Evolutionary conservation across 2,113 vertebrate genomes (phyloP), one percentile per base, ranked within the genome.

Genomic region (Brachionichthys hirsutus): DNA sequence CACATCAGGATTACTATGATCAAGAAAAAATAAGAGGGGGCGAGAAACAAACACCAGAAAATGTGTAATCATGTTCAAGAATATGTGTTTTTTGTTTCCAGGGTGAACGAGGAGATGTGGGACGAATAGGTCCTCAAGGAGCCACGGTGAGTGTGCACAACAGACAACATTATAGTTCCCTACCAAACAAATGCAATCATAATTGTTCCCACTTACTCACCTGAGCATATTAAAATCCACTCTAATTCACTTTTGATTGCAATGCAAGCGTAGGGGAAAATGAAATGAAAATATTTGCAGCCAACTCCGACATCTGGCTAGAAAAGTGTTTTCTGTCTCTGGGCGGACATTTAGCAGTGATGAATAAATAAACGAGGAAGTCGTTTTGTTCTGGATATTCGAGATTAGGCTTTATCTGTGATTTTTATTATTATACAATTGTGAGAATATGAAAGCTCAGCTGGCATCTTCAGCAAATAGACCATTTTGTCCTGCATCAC

Each of bases 31-130:
- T 71, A 53, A 38, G 4, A 35, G 9, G 61, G 34, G 9, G 3
- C 4, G 13, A 42, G 12, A 15, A 42, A 42, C 12, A n/a, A n/a
- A n/a, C n/a, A n/a, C n/a, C n/a, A 11, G 38, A 8, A 12, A 3
- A 10, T 40, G 38, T 42, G 40, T 15, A 15, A 15, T 13, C 14
- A 42, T 42, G 36, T 38, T 38, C 6, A 38, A 38, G 36, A 42
- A 12, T 42, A 6, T 42, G 14, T 48, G 4, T 38, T 64, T 38
- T 51, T 22, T 38, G n/a, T 56, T 77, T 70, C 19, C 58, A 93
- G 92, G 93, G 93, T 44, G 85, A 89, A 2, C 80, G 13, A 73
- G 93, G 93, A 56, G 86, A 88, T 6, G 54, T 67, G 0, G 93
- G 93, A 62, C 70, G 62, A 7, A 40, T 34, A 0, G 93, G 92